Evolutionary conservation across 37 sponge, comb jelly and placozoan genomes (phyloP).

Genomic region (Aphrocallistes beatrix): DNA sequence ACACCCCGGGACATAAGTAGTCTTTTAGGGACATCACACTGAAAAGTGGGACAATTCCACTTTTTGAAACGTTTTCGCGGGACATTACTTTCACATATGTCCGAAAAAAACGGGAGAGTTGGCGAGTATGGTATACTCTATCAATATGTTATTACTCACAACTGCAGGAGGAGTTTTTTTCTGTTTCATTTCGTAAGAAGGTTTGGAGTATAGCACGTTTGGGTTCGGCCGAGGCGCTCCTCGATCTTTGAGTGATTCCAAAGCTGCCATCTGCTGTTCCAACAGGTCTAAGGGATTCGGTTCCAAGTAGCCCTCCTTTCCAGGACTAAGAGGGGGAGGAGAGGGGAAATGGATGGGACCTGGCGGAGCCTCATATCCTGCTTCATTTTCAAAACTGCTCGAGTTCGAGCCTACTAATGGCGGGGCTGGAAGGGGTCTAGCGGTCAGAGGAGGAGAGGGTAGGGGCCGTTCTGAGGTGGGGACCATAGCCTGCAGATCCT

Average conservation of each 20-base stretch:
- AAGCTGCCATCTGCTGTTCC: conserved; percentile 11
- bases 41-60: too few species aligned
- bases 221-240: not conserved
- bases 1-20: too few species aligned
- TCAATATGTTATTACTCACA: not conserved
- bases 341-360: not conserved
- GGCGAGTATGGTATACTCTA: too few species aligned
- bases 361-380: not conserved
- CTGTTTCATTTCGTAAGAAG: not conserved
- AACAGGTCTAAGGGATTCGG: not conserved
- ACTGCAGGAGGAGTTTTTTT: not conserved
- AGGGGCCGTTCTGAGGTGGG: not conserved
- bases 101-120: too few species aligned
- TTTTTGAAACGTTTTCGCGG: too few species aligned
- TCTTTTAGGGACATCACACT: too few species aligned
- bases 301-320: not conserved
- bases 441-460: not conserved
- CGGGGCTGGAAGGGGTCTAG: not conserved
- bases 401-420: not conserved
- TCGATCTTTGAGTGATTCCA: not conserved
- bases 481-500: not conserved
- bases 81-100: too few species aligned
- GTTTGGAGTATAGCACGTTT: not conserved
- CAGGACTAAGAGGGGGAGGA: not conserved
- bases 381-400: not conserved